Evolutionary conservation across 2,113 vertebrate species (phyloP).

Genomic region (Salvator merianae): DNA sequence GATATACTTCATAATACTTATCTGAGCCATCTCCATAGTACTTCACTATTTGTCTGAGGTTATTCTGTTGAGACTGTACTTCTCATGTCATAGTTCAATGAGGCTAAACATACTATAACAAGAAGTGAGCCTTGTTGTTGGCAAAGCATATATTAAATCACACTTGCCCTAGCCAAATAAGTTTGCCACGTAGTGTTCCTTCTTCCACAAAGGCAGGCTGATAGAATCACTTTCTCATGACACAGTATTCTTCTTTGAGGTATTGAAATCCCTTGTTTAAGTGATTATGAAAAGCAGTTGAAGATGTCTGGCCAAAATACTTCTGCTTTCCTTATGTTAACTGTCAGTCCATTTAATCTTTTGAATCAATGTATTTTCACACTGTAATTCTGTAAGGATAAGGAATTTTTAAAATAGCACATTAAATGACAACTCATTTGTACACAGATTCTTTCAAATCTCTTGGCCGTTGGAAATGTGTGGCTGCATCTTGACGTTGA

Average conservation of each 20-base stretch:
- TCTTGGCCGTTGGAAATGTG: neutral
- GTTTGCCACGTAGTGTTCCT: neutral
- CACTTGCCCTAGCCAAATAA: too few species aligned
- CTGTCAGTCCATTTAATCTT: neutral
- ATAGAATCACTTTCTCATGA: neutral
- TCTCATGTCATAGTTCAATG: neutral
- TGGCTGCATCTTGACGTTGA: too few species aligned
- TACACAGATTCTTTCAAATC: neutral
- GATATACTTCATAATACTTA: neutral
- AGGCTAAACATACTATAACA: neutral
- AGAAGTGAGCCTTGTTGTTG: neutral
- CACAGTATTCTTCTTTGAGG: neutral
- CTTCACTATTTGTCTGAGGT: too few species aligned
- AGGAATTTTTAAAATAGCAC: neutral
- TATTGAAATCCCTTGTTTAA: neutral
- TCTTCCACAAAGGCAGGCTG: neutral
- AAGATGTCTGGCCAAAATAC: neutral
- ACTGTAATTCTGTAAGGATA: neutral
- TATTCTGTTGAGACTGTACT: neutral
- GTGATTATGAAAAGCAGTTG: neutral
- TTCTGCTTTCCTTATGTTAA: neutral
- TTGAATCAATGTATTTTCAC: neutral
- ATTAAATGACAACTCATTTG: neutral
- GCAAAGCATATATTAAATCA: too few species aligned
- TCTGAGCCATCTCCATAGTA: too few species aligned